Percentiles rank a stretch among this genome's conserved stretches.
phyloP scores from a whole-genome alignment of 2,888 invertebrate genomes.

The Nomada hirtipes region DNA sequence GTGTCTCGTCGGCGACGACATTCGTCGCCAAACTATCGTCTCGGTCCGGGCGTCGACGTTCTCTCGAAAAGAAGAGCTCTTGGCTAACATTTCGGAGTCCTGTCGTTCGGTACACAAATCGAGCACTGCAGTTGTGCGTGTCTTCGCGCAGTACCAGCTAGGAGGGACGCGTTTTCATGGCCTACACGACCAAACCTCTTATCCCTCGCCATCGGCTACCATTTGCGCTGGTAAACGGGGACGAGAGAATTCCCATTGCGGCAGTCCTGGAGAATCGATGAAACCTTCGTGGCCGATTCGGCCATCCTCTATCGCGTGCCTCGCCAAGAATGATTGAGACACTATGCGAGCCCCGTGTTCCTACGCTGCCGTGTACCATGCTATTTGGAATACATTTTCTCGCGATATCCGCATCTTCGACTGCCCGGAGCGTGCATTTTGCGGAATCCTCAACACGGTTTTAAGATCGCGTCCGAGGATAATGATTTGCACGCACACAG shows the following conservation, averaged over 20 bases:
- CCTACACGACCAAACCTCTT: constrained; percentile 27
- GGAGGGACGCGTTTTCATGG: constrained; percentile 32
- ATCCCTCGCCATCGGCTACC: constrained; percentile 30
- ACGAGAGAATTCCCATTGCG: background rate
- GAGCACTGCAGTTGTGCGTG: constrained; percentile 55
- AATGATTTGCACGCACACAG: background rate
- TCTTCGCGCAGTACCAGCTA: constrained; percentile 26
- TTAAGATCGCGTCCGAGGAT: background rate
- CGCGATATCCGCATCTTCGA: no score
- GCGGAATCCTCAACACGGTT: no score
- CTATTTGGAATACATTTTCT: background rate
- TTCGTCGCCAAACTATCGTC: no score
- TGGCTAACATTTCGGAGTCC: constrained; percentile 17
- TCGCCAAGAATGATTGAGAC: background rate
- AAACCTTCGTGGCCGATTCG: background rate
- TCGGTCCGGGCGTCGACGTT: no score
- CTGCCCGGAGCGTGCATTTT: no score
- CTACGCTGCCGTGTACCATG: no score
- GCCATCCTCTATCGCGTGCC: constrained; percentile 1
- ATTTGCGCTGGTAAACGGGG: constrained; percentile 37
- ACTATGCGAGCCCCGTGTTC: background rate
- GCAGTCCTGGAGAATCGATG: constrained; percentile 3
- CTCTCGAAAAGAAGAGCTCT: background rate
- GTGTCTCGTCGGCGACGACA: background rate
- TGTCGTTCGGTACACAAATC: constrained; percentile 49